Percentiles rank a stretch among this genome's conserved stretches.
phyloP scores from a whole-genome alignment of 2,113 vertebrate genomes.

The Limanda limanda region DNA sequence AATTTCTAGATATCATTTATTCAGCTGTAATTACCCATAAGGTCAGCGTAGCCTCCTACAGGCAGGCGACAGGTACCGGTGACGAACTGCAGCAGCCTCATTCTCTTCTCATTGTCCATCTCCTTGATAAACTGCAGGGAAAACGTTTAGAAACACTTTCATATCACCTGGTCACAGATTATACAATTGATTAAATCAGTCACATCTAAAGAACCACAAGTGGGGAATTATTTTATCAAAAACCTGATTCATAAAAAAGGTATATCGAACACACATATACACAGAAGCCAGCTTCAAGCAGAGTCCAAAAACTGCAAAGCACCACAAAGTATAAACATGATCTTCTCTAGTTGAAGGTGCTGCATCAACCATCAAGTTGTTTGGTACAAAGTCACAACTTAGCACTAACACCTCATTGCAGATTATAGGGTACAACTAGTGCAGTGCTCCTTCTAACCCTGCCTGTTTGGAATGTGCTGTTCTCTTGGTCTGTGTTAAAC shows the following conservation, averaged over 20 bases:
- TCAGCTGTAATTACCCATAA: conserved; percentile 87
- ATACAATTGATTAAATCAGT: not conserved
- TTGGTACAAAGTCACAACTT: not conserved
- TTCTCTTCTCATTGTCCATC: conserved; percentile 99
- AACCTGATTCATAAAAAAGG: not conserved
- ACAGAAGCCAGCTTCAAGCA: not conserved
- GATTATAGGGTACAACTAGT: no score
- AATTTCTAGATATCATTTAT: no score
- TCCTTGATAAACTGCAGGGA: conserved; percentile 92
- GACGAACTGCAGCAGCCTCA: conserved; percentile 97
- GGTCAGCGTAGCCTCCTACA: conserved; percentile 97
- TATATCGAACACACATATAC: not conserved
- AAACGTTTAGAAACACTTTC: not conserved
- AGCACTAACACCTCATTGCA: not conserved
- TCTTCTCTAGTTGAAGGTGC: not conserved
- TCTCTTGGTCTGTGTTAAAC: no score
- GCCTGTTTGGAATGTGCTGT: no score
- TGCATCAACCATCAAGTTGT: not conserved
- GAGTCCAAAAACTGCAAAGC: not conserved
- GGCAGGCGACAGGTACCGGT: conserved; percentile 96
- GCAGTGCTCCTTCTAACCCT: no score
- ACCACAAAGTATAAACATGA: not conserved
- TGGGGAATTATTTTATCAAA: not conserved
- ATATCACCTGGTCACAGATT: not conserved
- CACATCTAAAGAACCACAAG: not conserved